These are phyloP conservation scores for Prorops nasuta DNA, from an alignment of 1,140 invertebrate genomes.

Conservation along the genomic window DNA sequence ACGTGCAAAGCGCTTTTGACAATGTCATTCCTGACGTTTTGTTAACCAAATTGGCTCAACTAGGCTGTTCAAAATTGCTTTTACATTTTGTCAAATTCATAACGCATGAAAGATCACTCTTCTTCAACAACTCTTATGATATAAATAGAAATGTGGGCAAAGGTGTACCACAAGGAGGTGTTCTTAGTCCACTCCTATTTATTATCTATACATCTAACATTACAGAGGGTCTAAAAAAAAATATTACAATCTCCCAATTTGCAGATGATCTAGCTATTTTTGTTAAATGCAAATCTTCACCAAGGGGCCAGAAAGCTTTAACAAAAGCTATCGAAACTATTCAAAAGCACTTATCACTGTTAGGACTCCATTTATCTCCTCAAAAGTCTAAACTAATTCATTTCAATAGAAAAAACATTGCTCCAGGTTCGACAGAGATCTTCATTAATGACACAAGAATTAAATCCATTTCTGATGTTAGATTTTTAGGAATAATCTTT, in stretches of 20 bases:
- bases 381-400: constrained; percentile 8
- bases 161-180: background rate
- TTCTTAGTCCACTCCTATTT: background rate
- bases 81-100: background rate
- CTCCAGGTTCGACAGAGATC: constrained; percentile 3
- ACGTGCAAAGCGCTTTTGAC: background rate
- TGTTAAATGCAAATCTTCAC: background rate
- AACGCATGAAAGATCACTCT: background rate
- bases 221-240: background rate
- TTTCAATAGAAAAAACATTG: constrained; percentile 14
- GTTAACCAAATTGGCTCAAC: background rate
- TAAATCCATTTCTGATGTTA: background rate
- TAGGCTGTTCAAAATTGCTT: background rate
- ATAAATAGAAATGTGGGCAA: background rate
- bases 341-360: constrained; percentile 1
- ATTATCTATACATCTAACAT: background rate
- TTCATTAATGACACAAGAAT: background rate
- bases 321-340: constrained; percentile 8
- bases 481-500: constrained; percentile 1
- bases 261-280: background rate
- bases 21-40: background rate
- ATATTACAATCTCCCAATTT: background rate
- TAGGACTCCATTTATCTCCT: constrained; percentile 11
- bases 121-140: background rate
- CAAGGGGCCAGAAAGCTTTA: constrained; percentile 6